Percentiles rank a stretch among this genome's conserved stretches.
Conservation (phyloP, 2,113 vertebrate species). For the Coryphaenoides rupestris region DNA sequence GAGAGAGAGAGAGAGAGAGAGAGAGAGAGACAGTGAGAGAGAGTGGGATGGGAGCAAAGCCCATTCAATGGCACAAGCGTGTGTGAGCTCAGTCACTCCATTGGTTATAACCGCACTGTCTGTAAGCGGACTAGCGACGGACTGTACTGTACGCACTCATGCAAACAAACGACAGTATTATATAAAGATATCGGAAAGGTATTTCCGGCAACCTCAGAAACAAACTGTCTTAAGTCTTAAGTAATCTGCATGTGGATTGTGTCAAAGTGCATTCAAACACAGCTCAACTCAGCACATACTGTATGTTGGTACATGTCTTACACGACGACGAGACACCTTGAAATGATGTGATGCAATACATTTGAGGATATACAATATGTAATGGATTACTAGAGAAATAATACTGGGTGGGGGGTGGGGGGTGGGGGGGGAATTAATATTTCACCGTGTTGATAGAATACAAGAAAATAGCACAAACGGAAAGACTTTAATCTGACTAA, state of each 20-base stretch:
- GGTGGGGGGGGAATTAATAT: no score
- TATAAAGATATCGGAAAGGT: constrained; percentile 27
- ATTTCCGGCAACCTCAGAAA: constrained; percentile 32
- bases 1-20: constrained; percentile 18
- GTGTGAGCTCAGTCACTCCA: constrained; percentile 20
- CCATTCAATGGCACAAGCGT: constrained; percentile 15
- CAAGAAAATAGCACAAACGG: background rate
- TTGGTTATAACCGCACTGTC: constrained; percentile 37
- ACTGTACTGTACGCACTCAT: constrained; percentile 38
- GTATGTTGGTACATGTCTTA: constrained; percentile 7
- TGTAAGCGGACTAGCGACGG: no score
- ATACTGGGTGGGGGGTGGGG: no score
- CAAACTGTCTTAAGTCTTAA: constrained; percentile 14
- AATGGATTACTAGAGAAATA: no score
- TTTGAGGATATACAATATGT: no score
- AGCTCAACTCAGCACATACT: constrained; percentile 27
- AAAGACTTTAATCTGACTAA: constrained; percentile 1
- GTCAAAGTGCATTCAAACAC: constrained; percentile 71
- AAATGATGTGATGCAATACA: no score
- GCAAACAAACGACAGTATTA: constrained; percentile 51
- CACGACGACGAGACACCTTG: no score
- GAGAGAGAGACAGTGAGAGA: no score
- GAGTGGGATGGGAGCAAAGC: constrained; percentile 19
- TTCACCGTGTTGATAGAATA: no score
- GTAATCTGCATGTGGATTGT: constrained; percentile 52